Percentiles rank a stretch among this genome's conserved stretches.
Evolutionary conservation across 2,888 invertebrate genomes (phyloP).

Genomic region (Amblyjoppa proteus): DNA sequence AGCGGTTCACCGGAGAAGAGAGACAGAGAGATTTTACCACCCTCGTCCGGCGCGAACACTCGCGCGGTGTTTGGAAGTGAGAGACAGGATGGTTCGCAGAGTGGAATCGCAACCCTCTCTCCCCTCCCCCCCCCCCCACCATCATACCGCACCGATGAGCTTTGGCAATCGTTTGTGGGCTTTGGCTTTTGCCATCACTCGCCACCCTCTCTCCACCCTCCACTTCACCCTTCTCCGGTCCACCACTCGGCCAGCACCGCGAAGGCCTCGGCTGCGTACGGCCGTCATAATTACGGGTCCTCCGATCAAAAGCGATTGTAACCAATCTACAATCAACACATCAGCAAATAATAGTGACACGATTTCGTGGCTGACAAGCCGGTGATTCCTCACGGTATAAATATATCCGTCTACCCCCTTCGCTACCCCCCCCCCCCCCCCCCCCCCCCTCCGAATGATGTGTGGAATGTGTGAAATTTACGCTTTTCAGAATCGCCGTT

Average conservation of each 20-base stretch:
- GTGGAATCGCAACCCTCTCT: not conserved
- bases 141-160: conserved; percentile 21
- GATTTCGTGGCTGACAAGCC: conserved; percentile 66
- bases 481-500: not conserved
- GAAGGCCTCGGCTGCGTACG: conserved; percentile 62
- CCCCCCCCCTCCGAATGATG: not conserved
- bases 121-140: not conserved
- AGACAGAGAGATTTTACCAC: not conserved
- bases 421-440: not conserved
- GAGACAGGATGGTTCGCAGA: conserved; percentile 31
- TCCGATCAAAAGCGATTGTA: conserved; percentile 74
- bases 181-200: conserved; percentile 58
- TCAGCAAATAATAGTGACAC: conserved; percentile 73
- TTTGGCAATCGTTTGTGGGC: conserved; percentile 19
- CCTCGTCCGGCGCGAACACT: conserved; percentile 14
- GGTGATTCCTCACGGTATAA: conserved; percentile 13
- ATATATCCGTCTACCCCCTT: not conserved
- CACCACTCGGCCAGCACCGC: conserved; percentile 49
- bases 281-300: conserved; percentile 75
- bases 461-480: conserved; percentile 6
- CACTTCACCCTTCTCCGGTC: conserved; percentile 24
- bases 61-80: not conserved
- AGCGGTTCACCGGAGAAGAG: conserved; percentile 23
- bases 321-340: conserved; percentile 78
- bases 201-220: not conserved